phyloP scores from a whole-genome alignment of 1,140 invertebrate genomes.

The Neocloeon triangulifer region DNA sequence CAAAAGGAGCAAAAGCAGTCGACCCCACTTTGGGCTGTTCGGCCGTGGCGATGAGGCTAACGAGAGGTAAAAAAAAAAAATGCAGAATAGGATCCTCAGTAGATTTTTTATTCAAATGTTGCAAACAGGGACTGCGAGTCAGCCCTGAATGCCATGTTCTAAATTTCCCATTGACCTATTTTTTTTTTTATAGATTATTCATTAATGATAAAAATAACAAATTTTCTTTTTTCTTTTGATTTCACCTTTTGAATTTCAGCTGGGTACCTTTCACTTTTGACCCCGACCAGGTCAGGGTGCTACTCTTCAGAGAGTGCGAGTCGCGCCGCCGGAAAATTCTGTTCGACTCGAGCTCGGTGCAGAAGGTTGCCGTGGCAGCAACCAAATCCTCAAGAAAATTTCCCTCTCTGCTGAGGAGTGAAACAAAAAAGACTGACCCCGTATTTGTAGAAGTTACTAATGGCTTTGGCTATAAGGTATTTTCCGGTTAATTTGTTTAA shows the following conservation, averaged over 20 bases:
- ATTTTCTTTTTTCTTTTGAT: too few species aligned
- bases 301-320: slow-evolving; percentile 70
- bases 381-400: slow-evolving; percentile 11
- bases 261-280: slow-evolving; percentile 24
- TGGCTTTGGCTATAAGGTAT: slow-evolving; percentile 27
- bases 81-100: too few species aligned
- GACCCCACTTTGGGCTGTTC: too few species aligned
- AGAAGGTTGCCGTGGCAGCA: slow-evolving; percentile 22
- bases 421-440: slow-evolving; percentile 12
- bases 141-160: too few species aligned
- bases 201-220: too few species aligned
- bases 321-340: slow-evolving; percentile 51
- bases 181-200: too few species aligned
- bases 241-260: too few species aligned
- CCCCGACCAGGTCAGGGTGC: slow-evolving; percentile 42
- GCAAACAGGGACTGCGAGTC: too few species aligned
- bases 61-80: too few species aligned
- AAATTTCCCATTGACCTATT: not conserved
- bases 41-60: too few species aligned
- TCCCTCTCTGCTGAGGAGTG: slow-evolving; percentile 9
- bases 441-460: slow-evolving; percentile 23
- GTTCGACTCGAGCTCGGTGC: slow-evolving; percentile 58
- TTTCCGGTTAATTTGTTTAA: slow-evolving; percentile 6
- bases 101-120: too few species aligned
- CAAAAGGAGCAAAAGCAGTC: too few species aligned